These are phyloP conservation scores for Kryphioiulus occultus DNA, from an alignment of 2,888 invertebrate species.

Conservation along the genomic window DNA sequence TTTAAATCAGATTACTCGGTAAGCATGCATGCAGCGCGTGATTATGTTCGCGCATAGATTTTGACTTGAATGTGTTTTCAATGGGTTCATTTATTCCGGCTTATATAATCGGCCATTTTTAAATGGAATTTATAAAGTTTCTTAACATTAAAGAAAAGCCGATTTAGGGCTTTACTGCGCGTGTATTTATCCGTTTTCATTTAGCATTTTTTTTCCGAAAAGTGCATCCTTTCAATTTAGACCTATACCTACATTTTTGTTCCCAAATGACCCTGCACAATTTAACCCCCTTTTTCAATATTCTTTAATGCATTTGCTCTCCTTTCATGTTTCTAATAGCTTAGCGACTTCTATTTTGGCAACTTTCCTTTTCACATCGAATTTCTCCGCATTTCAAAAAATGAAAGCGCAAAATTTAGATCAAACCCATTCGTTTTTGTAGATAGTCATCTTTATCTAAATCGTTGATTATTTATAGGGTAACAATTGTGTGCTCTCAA, in stretches of 20 bases:
- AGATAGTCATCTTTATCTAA: constrained; percentile 36
- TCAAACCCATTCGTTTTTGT: constrained; percentile 22
- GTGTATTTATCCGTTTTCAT: constrained; percentile 27
- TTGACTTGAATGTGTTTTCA: background rate
- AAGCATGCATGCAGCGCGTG: background rate
- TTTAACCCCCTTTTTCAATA: constrained; percentile 37
- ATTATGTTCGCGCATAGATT: background rate
- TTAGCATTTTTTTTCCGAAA: background rate
- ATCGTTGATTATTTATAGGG: constrained; percentile 36
- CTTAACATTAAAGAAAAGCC: constrained; percentile 36
- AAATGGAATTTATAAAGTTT: constrained; percentile 27
- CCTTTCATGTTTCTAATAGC: constrained; percentile 36
- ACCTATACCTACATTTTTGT: background rate
- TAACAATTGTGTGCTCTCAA: constrained; percentile 33
- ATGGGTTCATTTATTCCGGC: constrained; percentile 10
- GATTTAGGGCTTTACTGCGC: constrained; percentile 2
- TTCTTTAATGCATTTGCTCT: constrained; percentile 29
- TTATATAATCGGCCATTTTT: constrained; percentile 20
- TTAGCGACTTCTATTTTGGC: constrained; percentile 35
- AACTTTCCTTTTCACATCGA: constrained; percentile 34
- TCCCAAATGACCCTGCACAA: constrained; percentile 40
- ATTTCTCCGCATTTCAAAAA: constrained; percentile 20
- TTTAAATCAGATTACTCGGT: constrained; percentile 20
- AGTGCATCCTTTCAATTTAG: constrained; percentile 36
- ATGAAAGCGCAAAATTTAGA: constrained; percentile 40